A percentile compares a stretch with the other conserved stretches of the same genome.
Evolutionary conservation across 2,113 vertebrate genomes (phyloP).

Genomic region (Campylomormyrus tamandua): DNA sequence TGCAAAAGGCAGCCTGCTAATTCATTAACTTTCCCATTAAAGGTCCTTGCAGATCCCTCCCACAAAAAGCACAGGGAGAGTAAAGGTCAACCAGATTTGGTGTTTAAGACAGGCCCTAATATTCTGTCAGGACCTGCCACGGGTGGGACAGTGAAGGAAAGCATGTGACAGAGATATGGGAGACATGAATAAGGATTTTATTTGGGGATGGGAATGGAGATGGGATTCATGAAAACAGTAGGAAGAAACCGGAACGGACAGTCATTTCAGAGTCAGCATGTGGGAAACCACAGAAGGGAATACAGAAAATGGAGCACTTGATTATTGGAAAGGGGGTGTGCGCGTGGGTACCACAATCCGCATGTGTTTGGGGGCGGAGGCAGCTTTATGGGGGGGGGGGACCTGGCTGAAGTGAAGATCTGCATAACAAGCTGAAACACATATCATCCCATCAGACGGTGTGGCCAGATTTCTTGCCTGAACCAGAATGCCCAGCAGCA

Average conservation of each 20-base stretch:
- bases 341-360: not conserved
- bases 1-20: not conserved
- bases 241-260: not conserved
- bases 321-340: not conserved
- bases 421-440: not conserved
- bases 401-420: not conserved
- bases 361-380: not conserved
- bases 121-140: not conserved
- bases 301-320: not conserved
- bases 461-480: not conserved
- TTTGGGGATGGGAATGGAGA: not conserved
- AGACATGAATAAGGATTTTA: not conserved
- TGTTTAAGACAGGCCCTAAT: not conserved
- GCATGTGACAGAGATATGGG: not conserved
- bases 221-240: not conserved
- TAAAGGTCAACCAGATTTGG: not conserved
- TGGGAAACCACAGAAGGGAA: not conserved
- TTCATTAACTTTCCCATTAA: not conserved
- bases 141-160: not conserved
- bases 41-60: not conserved
- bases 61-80: not conserved
- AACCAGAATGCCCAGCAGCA: not conserved
- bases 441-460: not conserved
- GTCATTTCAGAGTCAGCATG: not conserved
- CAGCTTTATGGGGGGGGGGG: not conserved